These are phyloP conservation scores for Empidonax traillii DNA, from an alignment of 2,113 vertebrate genomes.

Conservation along the genomic window DNA sequence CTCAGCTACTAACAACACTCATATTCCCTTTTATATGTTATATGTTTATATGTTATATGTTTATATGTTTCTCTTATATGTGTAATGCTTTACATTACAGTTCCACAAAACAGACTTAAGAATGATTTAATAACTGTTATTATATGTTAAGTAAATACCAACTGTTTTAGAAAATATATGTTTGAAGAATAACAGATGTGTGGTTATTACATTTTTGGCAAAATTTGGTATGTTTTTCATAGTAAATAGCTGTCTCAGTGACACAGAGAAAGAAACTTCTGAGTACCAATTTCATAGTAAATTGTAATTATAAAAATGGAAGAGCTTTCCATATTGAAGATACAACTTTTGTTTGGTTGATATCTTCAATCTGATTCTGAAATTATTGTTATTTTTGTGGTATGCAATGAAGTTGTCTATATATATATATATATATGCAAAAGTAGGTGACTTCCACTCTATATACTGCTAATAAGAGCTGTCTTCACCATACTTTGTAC, in stretches of 20 bases:
- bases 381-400: not conserved
- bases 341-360: not conserved
- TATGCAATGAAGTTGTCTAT: not conserved
- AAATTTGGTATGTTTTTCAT: not conserved
- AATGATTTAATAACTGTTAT: slow-evolving; percentile 18
- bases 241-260: not conserved
- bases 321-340: not conserved
- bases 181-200: slow-evolving; percentile 44
- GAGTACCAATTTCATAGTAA: not conserved
- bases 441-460: not conserved
- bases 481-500: not conserved
- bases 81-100: not conserved
- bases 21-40: not conserved
- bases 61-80: not conserved
- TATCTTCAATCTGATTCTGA: not conserved
- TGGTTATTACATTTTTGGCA: slow-evolving; percentile 1
- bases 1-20: not conserved
- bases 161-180: not conserved
- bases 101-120: not conserved
- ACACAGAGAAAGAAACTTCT: not conserved
- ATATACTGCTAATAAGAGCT: not conserved
- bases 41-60: too few species aligned
- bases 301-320: not conserved
- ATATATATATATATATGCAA: not conserved
- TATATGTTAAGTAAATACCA: slow-evolving; percentile 33